Conservation (phyloP, 2,113 vertebrate genomes). For the Phalacrocorax brasilianus region DNA sequence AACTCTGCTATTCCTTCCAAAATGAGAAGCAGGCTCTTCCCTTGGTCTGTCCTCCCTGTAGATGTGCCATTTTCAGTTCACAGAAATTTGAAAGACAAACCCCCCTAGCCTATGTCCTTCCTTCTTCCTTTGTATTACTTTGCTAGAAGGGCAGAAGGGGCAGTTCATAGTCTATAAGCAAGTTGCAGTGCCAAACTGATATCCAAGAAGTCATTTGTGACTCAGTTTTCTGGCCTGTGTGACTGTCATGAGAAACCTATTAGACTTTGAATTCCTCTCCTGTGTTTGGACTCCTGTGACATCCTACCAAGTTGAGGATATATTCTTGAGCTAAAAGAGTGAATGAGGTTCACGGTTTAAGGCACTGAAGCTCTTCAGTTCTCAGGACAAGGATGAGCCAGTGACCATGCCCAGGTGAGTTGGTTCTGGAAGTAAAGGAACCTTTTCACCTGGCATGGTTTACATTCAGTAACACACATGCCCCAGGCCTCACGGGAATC, state of each 20-base stretch:
- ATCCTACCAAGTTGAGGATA: background rate
- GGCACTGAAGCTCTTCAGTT: background rate
- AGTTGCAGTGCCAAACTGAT: background rate
- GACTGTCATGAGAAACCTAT: background rate
- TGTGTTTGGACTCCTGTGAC: background rate
- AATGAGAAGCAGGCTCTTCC: background rate
- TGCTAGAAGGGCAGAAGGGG: background rate
- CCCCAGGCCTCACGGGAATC: background rate
- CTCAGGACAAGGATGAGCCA: background rate
- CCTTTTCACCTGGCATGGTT: background rate
- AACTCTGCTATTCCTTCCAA: background rate
- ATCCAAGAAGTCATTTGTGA: background rate
- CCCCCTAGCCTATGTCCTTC: background rate
- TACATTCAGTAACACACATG: background rate
- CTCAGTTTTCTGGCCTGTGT: background rate
- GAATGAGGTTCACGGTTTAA: background rate
- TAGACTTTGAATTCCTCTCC: background rate
- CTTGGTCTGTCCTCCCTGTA: background rate
- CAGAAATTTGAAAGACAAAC: background rate
- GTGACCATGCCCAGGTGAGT: fast-evolving
- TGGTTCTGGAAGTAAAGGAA: background rate
- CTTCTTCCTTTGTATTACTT: background rate
- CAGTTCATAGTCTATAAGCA: background rate
- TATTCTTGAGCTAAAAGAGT: background rate
- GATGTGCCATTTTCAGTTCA: background rate